phyloP scores from a whole-genome alignment of 2,797 vertebrate genomes.

The Acanthurus lineatus region DNA sequence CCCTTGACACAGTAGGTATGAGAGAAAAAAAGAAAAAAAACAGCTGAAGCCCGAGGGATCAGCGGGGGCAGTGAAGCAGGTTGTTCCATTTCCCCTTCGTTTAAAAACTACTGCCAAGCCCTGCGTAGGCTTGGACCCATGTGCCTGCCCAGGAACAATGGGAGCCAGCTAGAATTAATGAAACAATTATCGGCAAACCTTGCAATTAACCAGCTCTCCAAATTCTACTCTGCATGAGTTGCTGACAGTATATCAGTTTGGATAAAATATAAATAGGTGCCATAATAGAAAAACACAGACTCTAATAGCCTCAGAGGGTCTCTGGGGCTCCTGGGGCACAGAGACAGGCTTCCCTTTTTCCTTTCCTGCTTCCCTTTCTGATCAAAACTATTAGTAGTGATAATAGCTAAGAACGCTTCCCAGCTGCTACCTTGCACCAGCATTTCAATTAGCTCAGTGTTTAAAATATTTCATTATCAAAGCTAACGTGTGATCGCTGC shows the following conservation, averaged over 20 bases:
- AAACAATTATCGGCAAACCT: conserved; percentile 81
- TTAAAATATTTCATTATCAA: conserved; percentile 78
- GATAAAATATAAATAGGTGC: conserved; percentile 67
- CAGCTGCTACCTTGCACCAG: conserved; percentile 86
- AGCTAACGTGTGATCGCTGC: conserved; percentile 82
- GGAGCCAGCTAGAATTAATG: conserved; percentile 80
- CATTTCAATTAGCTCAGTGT: conserved; percentile 73
- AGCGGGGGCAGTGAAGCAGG: conserved; percentile 80
- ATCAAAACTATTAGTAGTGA: conserved; percentile 88
- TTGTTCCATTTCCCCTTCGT: conserved; percentile 82
- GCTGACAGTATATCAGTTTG: conserved; percentile 66
- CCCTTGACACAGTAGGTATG: conserved; percentile 81
- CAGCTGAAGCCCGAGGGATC: conserved; percentile 79
- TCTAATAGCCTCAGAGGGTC: conserved; percentile 54
- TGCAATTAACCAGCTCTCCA: conserved; percentile 79
- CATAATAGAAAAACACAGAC: conserved; percentile 66
- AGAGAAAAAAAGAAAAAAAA: conserved; percentile 54
- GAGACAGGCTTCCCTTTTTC: conserved; percentile 43
- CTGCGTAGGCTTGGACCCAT: conserved; percentile 67
- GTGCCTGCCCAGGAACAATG: conserved; percentile 74
- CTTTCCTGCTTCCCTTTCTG: conserved; percentile 75
- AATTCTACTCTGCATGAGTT: conserved; percentile 70
- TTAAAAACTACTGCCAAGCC: conserved; percentile 75
- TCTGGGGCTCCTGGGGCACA: conserved; percentile 49
- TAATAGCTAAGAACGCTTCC: conserved; percentile 84